Conservation (phyloP, 2,797 vertebrate genomes). For the Ptychobarbus kaznakovi region DNA sequence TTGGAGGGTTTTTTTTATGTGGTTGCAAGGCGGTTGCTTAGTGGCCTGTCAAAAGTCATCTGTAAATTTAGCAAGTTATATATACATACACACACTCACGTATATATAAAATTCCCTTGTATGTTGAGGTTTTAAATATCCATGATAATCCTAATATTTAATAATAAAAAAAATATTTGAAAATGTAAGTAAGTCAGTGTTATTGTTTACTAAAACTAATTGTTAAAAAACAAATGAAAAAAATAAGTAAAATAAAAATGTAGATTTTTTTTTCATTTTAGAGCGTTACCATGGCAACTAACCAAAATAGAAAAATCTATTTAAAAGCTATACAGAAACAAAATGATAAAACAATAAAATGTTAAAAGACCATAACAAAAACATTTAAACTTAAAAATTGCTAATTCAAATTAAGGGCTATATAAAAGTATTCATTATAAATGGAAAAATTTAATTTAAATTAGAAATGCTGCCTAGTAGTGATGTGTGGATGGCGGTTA, state of each 20-base stretch:
- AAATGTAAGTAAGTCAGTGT: neutral
- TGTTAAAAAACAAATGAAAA: too few relatives aligned
- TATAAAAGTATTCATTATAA: neutral
- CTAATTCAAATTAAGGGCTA: neutral
- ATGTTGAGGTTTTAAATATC: too few relatives aligned
- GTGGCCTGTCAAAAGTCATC: neutral
- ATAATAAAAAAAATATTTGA: neutral
- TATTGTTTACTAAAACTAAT: neutral
- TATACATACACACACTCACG: too few relatives aligned
- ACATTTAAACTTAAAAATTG: neutral
- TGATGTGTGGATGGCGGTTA: too few relatives aligned
- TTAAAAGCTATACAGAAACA: neutral
- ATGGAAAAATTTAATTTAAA: neutral
- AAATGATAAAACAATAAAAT: neutral
- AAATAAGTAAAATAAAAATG: too few relatives aligned
- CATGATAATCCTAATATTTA: neutral
- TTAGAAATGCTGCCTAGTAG: neutral
- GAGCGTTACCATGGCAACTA: neutral
- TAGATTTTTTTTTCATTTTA: too few relatives aligned
- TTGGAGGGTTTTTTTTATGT: neutral
- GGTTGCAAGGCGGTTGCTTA: neutral
- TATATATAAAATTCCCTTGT: too few relatives aligned
- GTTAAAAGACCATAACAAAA: neutral
- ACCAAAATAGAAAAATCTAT: too few relatives aligned
- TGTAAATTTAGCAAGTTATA: neutral